These are phyloP conservation scores for Lasioglossum marginatum DNA, from an alignment of 2,888 invertebrate species.

Conservation along the genomic window DNA sequence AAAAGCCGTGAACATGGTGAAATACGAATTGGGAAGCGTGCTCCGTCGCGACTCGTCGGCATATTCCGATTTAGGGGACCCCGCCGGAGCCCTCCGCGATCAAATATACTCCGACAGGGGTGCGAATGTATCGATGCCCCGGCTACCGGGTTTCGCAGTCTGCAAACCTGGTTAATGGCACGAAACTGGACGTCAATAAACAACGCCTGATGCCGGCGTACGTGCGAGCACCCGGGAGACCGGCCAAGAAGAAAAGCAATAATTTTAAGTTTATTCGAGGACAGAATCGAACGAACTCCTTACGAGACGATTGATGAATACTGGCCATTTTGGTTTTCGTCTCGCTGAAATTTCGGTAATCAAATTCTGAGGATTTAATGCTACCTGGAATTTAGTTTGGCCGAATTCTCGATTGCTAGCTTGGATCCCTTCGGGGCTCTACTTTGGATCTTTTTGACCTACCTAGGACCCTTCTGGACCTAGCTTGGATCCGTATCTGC, in stretches of 20 bases:
- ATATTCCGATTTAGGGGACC: constrained; percentile 75
- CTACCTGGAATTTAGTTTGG: too few relatives aligned
- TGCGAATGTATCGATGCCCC: constrained; percentile 20
- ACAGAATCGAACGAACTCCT: not conserved
- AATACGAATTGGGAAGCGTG: constrained; percentile 76
- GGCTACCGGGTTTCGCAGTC: not conserved
- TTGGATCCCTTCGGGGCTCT: not conserved
- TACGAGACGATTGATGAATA: not conserved
- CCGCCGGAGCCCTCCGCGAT: constrained; percentile 30
- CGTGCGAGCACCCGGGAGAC: not conserved
- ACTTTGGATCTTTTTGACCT: not conserved
- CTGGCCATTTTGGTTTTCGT: not conserved
- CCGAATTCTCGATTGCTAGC: too few relatives aligned
- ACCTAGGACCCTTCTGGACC: not conserved
- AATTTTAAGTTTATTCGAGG: not conserved
- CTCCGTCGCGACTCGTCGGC: constrained; percentile 70
- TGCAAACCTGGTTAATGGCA: constrained; percentile 23
- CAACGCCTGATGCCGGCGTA: not conserved
- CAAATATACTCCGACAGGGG: constrained; percentile 30
- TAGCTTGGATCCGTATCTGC: too few relatives aligned
- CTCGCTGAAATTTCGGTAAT: too few relatives aligned
- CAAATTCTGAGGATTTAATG: too few relatives aligned
- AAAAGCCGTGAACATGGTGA: constrained; percentile 59
- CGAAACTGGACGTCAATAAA: constrained; percentile 12
- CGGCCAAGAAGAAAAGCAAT: not conserved